Base-by-base conservation (phyloP, 2,113 vertebrate species). In the Axis porcinus region DNA sequence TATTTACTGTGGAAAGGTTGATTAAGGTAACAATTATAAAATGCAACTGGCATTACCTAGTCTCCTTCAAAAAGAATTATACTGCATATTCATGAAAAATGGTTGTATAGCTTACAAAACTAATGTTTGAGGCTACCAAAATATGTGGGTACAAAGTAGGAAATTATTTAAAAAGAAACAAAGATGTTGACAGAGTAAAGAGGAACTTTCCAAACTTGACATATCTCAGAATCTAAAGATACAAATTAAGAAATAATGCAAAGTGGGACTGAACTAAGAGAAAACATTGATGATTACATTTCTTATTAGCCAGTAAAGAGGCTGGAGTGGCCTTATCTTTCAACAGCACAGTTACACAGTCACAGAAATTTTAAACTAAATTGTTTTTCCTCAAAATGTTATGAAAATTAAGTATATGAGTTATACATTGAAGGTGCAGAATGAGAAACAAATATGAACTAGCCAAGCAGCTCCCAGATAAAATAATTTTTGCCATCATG, bases 151-250 rank as follows among this genome's bases (percentile, higher is more conserved):
- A 86, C 6, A 45, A 86, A 86, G n/a, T 93, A 23, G 40, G 16
- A 36, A 95, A 90, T 45, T 89, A 81, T 94, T 97, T 81, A 30
- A 43, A 85, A 93, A 90, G 33, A 86, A 52, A 95, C 17, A 52
- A 86, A 55, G 58, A 47, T 17, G 9, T 33, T 95, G 81, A 67
- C 25, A 97, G 95, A 55, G 9, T 55, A 82, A 96, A 97, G 33
- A 86, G 60, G 67, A 98, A 97, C 67, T 97, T 97, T 25, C 30
- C 33, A 94, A 98, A 97, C 36, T 94, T 7, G 14, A 81, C 57
- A 57, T 81, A 84, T 78, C 55, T 88, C 55, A 97, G 74, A 78
- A 90, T 89, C 70, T 83, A 95, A 96, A 94, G 45, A 96, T 30
- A 82, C 2, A 83, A 92, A 87, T 91, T 2, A 92, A 96, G 85